These are phyloP conservation scores for Blastomussa wellsi DNA, from an alignment of 92 coral and sea anemone genomes.

Conservation along the genomic window DNA sequence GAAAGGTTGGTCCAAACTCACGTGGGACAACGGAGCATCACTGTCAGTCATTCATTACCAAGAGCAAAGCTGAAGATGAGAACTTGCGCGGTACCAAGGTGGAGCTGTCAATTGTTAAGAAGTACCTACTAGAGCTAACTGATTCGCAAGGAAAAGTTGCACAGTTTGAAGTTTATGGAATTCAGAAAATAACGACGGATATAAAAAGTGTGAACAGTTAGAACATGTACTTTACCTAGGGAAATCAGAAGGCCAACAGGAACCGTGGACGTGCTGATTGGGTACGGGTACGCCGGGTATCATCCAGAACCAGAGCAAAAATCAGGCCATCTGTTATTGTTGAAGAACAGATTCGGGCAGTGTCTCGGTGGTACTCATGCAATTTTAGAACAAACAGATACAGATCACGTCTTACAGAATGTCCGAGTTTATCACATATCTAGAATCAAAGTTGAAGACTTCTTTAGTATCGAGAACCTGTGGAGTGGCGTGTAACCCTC, in stretches of 20 bases:
- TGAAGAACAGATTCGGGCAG: background rate
- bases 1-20: slow-evolving; percentile 38
- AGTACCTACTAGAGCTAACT: background rate
- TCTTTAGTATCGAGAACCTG: too few species aligned
- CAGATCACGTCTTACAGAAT: background rate
- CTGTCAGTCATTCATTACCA: slow-evolving; percentile 46
- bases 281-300: slow-evolving; percentile 37
- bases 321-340: slow-evolving; percentile 14
- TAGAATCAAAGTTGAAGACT: background rate
- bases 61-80: slow-evolving; percentile 43
- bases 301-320: slow-evolving; percentile 25
- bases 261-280: slow-evolving; percentile 24
- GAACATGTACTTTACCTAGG: background rate
- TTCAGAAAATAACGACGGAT: background rate
- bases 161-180: background rate
- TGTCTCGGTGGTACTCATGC: slow-evolving; percentile 42
- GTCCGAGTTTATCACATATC: background rate
- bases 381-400: background rate
- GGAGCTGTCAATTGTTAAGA: slow-evolving; percentile 28
- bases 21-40: slow-evolving; percentile 56
- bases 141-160: background rate
- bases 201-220: background rate
- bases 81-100: slow-evolving; percentile 24
- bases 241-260: background rate
- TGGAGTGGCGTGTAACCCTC: too few species aligned